These are phyloP conservation scores for Semnopithecus entellus DNA, from an alignment of 2,113 vertebrate genomes.

Conservation along the genomic window DNA sequence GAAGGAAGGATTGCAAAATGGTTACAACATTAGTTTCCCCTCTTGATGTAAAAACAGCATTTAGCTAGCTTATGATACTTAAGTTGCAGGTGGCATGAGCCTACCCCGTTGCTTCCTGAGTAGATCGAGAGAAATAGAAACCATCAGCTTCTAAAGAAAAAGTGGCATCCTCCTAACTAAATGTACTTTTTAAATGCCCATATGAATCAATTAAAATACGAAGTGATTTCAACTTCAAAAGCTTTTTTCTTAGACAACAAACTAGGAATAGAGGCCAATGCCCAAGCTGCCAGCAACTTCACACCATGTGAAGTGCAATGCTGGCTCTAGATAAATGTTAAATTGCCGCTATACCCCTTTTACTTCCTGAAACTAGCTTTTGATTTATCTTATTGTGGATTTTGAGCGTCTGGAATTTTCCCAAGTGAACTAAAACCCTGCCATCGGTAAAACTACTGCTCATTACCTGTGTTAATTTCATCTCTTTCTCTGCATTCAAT, in stretches of 20 bases:
- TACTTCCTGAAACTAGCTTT: slow-evolving; percentile 65
- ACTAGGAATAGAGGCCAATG: slow-evolving; percentile 13
- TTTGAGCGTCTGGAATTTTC: slow-evolving; percentile 61
- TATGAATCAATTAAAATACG: slow-evolving; percentile 66
- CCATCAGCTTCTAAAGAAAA: slow-evolving; percentile 29
- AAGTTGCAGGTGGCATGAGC: neutral
- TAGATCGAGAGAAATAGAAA: slow-evolving; percentile 37
- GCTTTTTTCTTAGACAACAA: slow-evolving; percentile 47
- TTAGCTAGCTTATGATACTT: neutral
- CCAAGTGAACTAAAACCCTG: slow-evolving; percentile 62
- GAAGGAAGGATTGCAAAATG: neutral
- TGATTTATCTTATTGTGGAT: slow-evolving; percentile 60
- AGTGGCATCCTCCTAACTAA: slow-evolving; percentile 33
- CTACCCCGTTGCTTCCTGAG: neutral
- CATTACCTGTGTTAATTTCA: slow-evolving; percentile 69
- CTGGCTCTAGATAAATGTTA: slow-evolving; percentile 8
- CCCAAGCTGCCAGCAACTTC: neutral
- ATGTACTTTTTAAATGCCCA: slow-evolving; percentile 55
- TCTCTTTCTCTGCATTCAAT: slow-evolving; percentile 37
- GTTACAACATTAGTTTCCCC: neutral
- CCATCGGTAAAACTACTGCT: slow-evolving; percentile 61
- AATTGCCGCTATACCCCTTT: neutral
- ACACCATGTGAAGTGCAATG: neutral
- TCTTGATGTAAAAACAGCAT: neutral
- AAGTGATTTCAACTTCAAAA: slow-evolving; percentile 43